A percentile compares a stretch with the other conserved stretches of the same genome.
Evolutionary conservation across 2,113 vertebrate genomes (phyloP).

Genomic region (Emydocephalus ijimae): DNA sequence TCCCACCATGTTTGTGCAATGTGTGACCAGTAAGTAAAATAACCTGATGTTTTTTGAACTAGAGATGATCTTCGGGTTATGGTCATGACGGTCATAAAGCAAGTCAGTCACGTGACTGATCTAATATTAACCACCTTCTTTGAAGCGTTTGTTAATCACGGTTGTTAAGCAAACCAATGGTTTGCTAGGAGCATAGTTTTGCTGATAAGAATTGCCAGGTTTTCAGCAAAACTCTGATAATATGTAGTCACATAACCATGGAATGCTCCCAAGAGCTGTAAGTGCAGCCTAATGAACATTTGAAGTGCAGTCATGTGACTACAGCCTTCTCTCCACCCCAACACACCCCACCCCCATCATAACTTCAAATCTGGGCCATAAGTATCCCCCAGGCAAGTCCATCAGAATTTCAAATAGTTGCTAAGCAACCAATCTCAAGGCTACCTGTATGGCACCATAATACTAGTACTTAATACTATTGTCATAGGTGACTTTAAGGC

Average conservation of each 20-base stretch:
- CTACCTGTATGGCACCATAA: not conserved
- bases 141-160: not conserved
- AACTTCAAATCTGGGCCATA: not conserved
- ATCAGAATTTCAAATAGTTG: not conserved
- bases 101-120: not conserved
- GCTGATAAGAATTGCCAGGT: not conserved
- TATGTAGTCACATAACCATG: not conserved
- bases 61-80: not conserved
- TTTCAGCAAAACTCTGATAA: not conserved
- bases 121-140: not conserved
- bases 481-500: not conserved
- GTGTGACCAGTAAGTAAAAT: not conserved
- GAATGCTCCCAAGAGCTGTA: not conserved
- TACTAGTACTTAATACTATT: not conserved
- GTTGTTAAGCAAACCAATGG: not conserved
- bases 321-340: not conserved
- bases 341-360: not conserved
- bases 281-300: not conserved
- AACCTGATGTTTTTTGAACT: not conserved
- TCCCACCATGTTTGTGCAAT: not conserved
- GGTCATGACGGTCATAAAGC: not conserved
- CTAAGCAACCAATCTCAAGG: not conserved
- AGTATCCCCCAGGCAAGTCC: no score
- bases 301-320: not conserved
- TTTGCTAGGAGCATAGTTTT: not conserved